Base-by-base conservation (phyloP, 2,888 invertebrate species). In the Chirona hameri region DNA sequence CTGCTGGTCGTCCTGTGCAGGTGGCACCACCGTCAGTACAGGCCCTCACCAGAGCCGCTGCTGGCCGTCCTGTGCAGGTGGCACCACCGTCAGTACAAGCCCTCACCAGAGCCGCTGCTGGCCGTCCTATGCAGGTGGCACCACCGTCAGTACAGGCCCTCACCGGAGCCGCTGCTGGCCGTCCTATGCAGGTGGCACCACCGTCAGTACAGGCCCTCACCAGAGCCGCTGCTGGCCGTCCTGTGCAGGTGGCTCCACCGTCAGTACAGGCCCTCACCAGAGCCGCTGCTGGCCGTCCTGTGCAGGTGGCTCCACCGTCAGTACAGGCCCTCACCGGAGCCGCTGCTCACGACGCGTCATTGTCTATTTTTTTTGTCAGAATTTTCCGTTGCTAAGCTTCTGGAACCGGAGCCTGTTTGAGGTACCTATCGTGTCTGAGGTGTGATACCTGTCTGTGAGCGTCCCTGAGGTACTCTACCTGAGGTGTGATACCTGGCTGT, bases 271-370 rank as follows among this genome's bases (percentile, higher is more conserved):
- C 39, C 4, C 39, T 7, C 39, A 39, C 91, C 92, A 86, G 93
- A 91, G 84, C 94, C 93, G 84, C 93, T 93, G 88, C 93, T 94
- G 85, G 94, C 93, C 90, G 95, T 95, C 90, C 95, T 95, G 88
- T 39, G 7, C 39, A 39, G 39, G 39, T 39, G 7, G 7, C 39
- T 5, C 39, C 7, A 39, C 2, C 14, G 14, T 18, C 7, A 60
- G n/a, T n/a, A n/a, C n/a, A n/a, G n/a, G n/a, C n/a, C n/a, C n/a
- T n/a, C n/a, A n/a, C n/a, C n/a, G n/a, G n/a, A n/a, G n/a, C n/a
- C 93, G 84, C 93, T 93, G 39, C 39, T 7, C 2, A 39, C 7
- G 39, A 39, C 39, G 39, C 39, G 39, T 39, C 39, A 39, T 39
- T 39, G 39, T 39, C 4, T 39, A 39, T 7, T 5, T 39, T 39